phyloP scores from a whole-genome alignment of 1,140 invertebrate genomes.

The Drosophila nannoptera region DNA sequence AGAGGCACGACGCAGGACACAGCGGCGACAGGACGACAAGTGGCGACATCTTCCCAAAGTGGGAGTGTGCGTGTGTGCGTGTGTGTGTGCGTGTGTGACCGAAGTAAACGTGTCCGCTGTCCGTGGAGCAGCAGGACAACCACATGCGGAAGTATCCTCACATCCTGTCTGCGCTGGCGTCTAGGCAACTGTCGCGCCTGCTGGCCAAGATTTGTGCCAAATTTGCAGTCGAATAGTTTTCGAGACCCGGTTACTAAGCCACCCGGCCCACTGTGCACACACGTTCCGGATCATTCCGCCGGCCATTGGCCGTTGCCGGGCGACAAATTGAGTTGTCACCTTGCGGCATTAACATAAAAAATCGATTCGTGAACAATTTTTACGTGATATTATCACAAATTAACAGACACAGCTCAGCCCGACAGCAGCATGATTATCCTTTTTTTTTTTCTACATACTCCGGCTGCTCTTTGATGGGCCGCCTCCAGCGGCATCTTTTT shows the following conservation, averaged over 20 bases:
- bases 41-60: constrained; percentile 33
- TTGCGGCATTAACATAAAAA: constrained; percentile 63
- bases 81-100: constrained; percentile 27
- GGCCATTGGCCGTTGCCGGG: constrained; percentile 11
- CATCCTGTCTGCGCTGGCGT: constrained; percentile 32
- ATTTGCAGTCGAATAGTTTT: constrained; percentile 17
- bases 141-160: constrained; percentile 30
- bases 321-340: constrained; percentile 69
- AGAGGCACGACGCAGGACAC: constrained; percentile 17
- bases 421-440: constrained; percentile 55
- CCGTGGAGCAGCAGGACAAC: neutral
- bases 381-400: constrained; percentile 72
- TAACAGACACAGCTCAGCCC: constrained; percentile 47
- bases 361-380: constrained; percentile 56
- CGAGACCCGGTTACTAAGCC: constrained; percentile 44
- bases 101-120: constrained; percentile 21
- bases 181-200: constrained; percentile 37
- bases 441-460: constrained; percentile 26
- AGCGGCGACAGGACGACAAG: constrained; percentile 38
- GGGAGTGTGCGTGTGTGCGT: constrained; percentile 20
- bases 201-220: constrained; percentile 37
- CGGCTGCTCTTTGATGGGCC: constrained; percentile 44
- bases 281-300: constrained; percentile 27
- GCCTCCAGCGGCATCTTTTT: constrained; percentile 26
- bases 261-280: constrained; percentile 32